Evolutionary conservation across 2,888 invertebrate genomes (phyloP).

Genomic region (Gibbula magus): DNA sequence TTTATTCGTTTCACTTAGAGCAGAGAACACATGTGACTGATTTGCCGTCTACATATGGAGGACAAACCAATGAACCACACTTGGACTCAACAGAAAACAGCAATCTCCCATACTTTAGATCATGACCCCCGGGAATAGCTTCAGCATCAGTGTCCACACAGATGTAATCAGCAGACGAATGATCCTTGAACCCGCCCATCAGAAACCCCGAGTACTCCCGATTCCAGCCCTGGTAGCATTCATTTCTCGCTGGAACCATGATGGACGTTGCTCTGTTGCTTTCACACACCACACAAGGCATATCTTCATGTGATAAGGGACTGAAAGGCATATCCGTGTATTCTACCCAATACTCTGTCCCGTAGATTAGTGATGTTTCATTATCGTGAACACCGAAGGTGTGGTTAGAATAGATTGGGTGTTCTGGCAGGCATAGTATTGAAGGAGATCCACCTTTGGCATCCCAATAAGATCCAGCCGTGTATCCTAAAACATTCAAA

Average conservation of each 20-base stretch:
- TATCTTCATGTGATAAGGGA: background rate
- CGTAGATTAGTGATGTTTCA: too few species aligned
- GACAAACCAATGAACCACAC: background rate
- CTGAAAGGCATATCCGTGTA: too few species aligned
- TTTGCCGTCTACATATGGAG: background rate
- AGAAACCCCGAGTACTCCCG: background rate
- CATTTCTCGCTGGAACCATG: background rate
- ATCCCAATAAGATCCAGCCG: too few species aligned
- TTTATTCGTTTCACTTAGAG: background rate
- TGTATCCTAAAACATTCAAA: too few species aligned
- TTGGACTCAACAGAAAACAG: background rate
- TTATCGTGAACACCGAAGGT: too few species aligned
- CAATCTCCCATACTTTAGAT: background rate
- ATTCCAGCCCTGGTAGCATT: background rate
- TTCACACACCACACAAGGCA: conserved; percentile 21
- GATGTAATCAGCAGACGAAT: background rate
- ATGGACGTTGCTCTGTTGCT: background rate
- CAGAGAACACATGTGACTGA: background rate
- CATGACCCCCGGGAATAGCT: background rate
- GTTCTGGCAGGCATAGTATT: too few species aligned
- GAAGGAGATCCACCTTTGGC: too few species aligned
- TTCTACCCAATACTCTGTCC: too few species aligned
- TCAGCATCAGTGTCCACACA: background rate
- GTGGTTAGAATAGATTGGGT: too few species aligned
- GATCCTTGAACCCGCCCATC: background rate